phyloP scores from a whole-genome alignment of 2,113 vertebrate genomes.

The Spilogale gracilis region DNA sequence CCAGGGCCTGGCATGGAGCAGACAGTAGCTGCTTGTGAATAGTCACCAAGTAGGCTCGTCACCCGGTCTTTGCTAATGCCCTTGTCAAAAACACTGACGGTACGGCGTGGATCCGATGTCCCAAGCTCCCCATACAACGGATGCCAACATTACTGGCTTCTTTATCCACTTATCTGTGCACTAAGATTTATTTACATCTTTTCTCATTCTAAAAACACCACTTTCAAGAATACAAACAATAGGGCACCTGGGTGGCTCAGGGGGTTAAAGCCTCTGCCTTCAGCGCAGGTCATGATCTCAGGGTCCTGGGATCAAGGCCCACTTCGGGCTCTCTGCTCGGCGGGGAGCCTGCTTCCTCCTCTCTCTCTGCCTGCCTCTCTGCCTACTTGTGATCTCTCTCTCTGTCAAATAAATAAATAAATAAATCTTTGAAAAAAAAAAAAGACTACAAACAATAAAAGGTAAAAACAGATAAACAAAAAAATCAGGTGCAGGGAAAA shows the following conservation, averaged over 20 bases:
- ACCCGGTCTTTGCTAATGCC: fast-evolving
- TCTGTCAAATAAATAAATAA: too few species aligned
- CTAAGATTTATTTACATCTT: neutral
- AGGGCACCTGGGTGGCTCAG: too few species aligned
- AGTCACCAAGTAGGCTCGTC: too few species aligned
- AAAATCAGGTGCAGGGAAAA: neutral
- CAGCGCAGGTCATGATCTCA: too few species aligned
- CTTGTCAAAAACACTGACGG: fast-evolving
- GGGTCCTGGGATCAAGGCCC: too few species aligned
- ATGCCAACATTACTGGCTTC: neutral
- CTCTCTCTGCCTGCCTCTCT: too few species aligned
- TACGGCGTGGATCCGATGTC: fast-evolving
- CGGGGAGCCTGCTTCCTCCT: too few species aligned
- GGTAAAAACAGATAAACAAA: neutral
- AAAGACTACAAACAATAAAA: neutral
- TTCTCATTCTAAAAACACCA: neutral
- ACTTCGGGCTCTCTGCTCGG: too few species aligned
- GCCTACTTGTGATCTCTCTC: too few species aligned
- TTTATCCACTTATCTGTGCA: neutral
- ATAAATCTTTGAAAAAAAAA: too few species aligned
- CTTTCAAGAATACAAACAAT: neutral
- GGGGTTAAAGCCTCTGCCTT: too few species aligned
- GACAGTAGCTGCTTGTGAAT: fast-evolving
- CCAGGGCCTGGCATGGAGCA: fast-evolving
- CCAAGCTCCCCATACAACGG: too few species aligned